A percentile compares a stretch with the other conserved stretches of the same genome.
Conservation (phyloP, 2,113 vertebrate genomes). For the Hystrix brachyura region DNA sequence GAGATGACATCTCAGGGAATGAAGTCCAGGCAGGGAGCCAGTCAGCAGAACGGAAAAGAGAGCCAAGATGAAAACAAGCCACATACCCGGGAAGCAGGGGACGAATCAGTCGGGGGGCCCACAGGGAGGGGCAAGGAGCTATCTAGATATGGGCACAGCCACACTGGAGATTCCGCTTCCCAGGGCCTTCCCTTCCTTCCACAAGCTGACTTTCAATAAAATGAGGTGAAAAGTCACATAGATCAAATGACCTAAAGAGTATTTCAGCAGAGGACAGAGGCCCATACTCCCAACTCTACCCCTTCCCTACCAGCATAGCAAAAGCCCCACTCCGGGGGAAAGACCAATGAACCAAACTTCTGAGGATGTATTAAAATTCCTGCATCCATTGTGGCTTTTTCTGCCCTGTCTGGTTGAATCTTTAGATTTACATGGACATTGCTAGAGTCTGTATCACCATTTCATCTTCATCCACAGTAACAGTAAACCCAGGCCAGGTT, state of each 20-base stretch:
- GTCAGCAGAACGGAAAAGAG: neutral
- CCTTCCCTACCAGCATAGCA: neutral
- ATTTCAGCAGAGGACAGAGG: too few species aligned
- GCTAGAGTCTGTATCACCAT: neutral
- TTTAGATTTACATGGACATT: neutral
- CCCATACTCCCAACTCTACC: neutral
- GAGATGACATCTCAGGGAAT: neutral
- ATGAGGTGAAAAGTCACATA: neutral
- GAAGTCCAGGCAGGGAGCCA: accelerated
- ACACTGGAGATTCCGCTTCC: neutral
- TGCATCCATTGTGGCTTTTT: neutral
- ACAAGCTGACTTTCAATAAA: neutral
- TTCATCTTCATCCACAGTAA: neutral
- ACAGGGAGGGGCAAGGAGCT: neutral
- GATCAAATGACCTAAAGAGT: neutral
- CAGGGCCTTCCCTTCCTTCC: neutral
- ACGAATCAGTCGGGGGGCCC: neutral
- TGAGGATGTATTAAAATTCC: neutral
- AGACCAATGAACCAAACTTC: neutral
- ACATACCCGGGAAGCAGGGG: neutral
- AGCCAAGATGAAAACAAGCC: too few species aligned
- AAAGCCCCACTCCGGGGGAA: neutral
- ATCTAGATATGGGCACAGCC: neutral
- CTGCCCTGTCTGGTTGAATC: neutral
- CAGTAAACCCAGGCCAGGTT: neutral